Conservation (phyloP, 2,797 vertebrate species). For the Trichosurus vulpecula region DNA sequence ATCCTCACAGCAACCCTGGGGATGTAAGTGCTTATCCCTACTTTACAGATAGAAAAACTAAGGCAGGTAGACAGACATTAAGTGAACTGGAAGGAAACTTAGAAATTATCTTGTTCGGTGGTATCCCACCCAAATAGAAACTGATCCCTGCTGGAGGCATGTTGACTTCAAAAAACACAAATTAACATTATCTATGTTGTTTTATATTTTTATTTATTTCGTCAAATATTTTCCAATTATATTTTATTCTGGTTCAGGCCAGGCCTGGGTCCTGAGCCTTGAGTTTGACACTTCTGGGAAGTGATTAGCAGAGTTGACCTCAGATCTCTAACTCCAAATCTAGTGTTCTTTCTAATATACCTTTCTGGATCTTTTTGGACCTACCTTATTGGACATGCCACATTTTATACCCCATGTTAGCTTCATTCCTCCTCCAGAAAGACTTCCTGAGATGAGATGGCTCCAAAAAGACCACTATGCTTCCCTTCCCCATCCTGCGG, state of each 20-base stretch:
- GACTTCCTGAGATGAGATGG: neutral
- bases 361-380: neutral
- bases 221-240: neutral
- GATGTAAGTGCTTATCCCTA: neutral
- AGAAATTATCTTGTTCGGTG: neutral
- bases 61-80: neutral
- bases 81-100: neutral
- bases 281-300: neutral
- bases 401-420: neutral
- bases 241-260: neutral
- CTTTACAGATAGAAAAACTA: neutral
- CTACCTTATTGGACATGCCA: neutral
- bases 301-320: neutral
- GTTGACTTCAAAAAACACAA: neutral
- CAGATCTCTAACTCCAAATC: neutral
- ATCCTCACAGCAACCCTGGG: neutral
- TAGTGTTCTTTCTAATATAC: neutral
- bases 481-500: neutral
- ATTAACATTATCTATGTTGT: neutral
- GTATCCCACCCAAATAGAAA: neutral
- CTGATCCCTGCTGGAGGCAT: neutral
- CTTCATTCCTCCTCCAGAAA: neutral
- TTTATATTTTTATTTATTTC: neutral
- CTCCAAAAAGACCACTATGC: neutral
- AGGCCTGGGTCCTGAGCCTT: neutral